Conservation (phyloP, 1,140 invertebrate species). For the Phymorhynchus buccinoides region DNA sequence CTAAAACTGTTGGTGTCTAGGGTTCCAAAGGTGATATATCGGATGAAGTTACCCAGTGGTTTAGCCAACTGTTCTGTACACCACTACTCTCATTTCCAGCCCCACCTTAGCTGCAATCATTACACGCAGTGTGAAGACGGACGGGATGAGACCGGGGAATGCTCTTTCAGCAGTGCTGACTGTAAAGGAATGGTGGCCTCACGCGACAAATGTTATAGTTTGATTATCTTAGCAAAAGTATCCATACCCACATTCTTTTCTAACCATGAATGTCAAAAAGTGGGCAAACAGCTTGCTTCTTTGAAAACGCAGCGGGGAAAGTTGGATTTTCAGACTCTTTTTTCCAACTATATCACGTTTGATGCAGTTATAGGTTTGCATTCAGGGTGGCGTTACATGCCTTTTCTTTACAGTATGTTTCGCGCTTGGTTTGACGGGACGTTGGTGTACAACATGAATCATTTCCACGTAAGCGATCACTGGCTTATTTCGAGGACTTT, state of each 20-base stretch:
- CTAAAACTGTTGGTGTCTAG: not conserved
- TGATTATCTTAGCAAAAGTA: not conserved
- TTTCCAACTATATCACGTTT: not conserved
- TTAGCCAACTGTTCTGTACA: not conserved
- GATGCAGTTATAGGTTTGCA: not conserved
- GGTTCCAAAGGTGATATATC: not conserved
- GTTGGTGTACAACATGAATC: not conserved
- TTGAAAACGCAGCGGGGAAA: not conserved
- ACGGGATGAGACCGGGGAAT: not conserved
- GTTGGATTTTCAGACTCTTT: not conserved
- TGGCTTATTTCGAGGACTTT: not conserved
- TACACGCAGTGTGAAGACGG: not conserved
- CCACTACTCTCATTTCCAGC: not conserved
- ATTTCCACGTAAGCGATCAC: not conserved
- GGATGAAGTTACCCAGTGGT: not conserved
- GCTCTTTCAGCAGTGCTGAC: slow-evolving; percentile 8
- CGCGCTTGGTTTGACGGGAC: not conserved
- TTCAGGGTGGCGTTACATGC: not conserved
- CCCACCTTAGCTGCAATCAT: not conserved
- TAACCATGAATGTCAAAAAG: not conserved
- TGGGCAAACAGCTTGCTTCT: not conserved
- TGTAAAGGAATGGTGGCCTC: not conserved
- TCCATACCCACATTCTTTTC: not conserved
- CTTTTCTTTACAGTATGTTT: not conserved
- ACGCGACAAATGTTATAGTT: not conserved